phyloP scores from a whole-genome alignment of 2,113 vertebrate genomes.

The Thoracochromis brauschi region DNA sequence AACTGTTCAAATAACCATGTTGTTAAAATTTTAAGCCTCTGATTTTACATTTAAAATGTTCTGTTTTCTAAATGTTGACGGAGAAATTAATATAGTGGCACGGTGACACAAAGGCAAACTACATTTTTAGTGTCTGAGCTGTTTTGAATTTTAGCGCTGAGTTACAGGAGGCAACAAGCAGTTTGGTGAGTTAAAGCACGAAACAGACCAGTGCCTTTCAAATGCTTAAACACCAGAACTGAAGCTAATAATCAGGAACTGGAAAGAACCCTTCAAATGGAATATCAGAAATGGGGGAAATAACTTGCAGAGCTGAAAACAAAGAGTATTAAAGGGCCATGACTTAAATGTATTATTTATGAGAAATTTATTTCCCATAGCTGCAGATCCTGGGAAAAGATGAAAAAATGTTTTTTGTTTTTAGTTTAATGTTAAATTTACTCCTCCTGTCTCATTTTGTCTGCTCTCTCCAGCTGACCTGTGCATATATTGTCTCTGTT shows the following conservation, averaged over 20 bases:
- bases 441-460: neutral
- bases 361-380: neutral
- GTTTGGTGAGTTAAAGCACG: neutral
- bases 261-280: neutral
- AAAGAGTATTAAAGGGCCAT: neutral
- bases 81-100: neutral
- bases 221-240: neutral
- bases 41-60: neutral
- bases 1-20: neutral
- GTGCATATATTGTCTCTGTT: neutral
- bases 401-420: neutral
- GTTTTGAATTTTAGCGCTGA: neutral
- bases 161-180: neutral
- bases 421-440: neutral
- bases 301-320: neutral
- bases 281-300: neutral
- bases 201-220: neutral
- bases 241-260: neutral
- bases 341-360: neutral
- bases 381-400: neutral
- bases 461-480: neutral
- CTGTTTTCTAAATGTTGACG: fast-evolving
- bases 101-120: neutral
- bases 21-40: neutral
- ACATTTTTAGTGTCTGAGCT: neutral